These are phyloP conservation scores for Chaitophorus viminalis DNA, from an alignment of 2,888 invertebrate genomes.

Conservation along the genomic window DNA sequence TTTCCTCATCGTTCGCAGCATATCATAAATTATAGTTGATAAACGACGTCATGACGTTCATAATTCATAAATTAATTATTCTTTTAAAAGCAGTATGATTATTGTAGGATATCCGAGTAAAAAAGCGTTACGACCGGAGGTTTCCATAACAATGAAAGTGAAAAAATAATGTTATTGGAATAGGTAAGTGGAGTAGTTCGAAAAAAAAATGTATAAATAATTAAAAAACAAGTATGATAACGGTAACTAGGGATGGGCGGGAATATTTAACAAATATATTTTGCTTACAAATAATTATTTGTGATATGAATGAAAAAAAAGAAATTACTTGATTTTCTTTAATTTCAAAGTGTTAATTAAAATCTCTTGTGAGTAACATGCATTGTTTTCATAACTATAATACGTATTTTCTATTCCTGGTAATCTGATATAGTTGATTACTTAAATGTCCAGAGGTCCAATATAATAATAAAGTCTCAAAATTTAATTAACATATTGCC, in stretches of 20 bases:
- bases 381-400: slow-evolving; percentile 11
- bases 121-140: slow-evolving; percentile 50
- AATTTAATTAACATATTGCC: not conserved
- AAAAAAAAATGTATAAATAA: not conserved
- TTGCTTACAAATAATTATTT: slow-evolving; percentile 27
- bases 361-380: not conserved
- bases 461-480: not conserved
- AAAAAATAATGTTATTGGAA: slow-evolving; percentile 34
- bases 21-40: slow-evolving; percentile 53
- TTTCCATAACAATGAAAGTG: slow-evolving; percentile 34
- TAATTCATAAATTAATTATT: slow-evolving; percentile 55
- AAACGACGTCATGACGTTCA: slow-evolving; percentile 45
- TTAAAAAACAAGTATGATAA: not conserved
- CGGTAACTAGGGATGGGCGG: not conserved
- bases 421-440: not conserved
- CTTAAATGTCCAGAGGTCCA: not conserved
- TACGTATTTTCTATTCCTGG: not conserved
- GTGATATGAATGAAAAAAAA: not conserved
- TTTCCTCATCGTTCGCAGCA: slow-evolving; percentile 8
- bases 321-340: not conserved
- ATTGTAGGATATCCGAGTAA: slow-evolving; percentile 60
- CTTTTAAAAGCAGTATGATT: slow-evolving; percentile 56
- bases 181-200: slow-evolving; percentile 27
- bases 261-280: slow-evolving; percentile 48
- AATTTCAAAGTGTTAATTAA: slow-evolving; percentile 45